Base-by-base conservation (phyloP, 2,113 vertebrate species). In the Pampusana beccarii region DNA sequence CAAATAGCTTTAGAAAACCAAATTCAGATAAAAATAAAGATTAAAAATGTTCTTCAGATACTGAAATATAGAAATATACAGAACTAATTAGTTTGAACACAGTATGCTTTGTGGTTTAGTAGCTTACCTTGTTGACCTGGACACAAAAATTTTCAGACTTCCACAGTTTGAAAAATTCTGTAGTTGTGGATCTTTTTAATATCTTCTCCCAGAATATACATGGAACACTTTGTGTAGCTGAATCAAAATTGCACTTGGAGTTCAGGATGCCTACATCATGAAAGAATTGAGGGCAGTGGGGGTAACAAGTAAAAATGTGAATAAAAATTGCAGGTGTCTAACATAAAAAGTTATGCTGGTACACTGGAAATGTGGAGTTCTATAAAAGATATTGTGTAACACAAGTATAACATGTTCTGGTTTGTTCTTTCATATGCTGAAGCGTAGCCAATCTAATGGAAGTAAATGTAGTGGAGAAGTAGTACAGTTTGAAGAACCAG, bases 321-420 rank as follows among this genome's bases (percentile, higher is more conserved):
- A 57, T 57, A 64, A 74, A 87, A 88, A 34, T 25, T 69, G n/a
- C 25, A 67, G 17, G 2, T 70, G 15, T 84, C 42, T 60, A 34
- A 53, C 3, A 1, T 65, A 60, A 72, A 66, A 74, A 56, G 20
- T 80, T 74, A 62, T 14, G 26, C 13, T 46, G 36, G n/a, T 74
- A 62, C 16, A 26, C 11, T 46, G 36, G 36, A 92, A 91, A 70
- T 54, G 23, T 42, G 26, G 29, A 48, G 9, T 40, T 78, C 23
- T 84, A 0, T 48, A 33, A 53, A 80, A 88, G 13, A 31, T 58
- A 23, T 1, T 13, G 26, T 60, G 11, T 77, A 73, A 36, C 16
- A 46, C n/a, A 78, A 74, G 11, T 21, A 38, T 1, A 33, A 13
- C 1, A 0, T 26, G 4, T 75, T 82, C 15, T 46, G 38, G 0